Evolutionary conservation across 2,797 vertebrate species (phyloP).

Genomic region (Hoplostethus atlanticus): DNA sequence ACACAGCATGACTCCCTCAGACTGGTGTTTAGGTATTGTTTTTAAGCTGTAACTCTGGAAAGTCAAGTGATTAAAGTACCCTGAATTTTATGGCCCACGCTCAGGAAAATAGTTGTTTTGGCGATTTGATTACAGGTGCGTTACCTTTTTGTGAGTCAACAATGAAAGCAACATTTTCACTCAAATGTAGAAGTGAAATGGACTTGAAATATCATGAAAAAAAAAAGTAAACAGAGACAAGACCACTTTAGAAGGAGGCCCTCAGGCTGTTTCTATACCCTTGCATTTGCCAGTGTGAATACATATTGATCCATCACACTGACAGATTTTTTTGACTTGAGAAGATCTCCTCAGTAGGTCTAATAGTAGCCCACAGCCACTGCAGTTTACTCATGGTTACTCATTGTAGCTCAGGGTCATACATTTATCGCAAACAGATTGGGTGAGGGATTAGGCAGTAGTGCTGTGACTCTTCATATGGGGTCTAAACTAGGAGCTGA

Average conservation of each 20-base stretch:
- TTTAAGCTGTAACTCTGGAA: constrained; percentile 36
- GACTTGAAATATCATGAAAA: constrained; percentile 48
- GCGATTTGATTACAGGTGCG: constrained; percentile 9
- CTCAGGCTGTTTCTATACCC: constrained; percentile 35
- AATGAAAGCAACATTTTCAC: constrained; percentile 16
- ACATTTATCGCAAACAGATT: constrained; percentile 75
- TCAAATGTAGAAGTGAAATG: constrained; percentile 45
- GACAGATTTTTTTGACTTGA: constrained; percentile 56
- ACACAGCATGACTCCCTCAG: constrained; percentile 54
- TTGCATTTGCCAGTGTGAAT: constrained; percentile 39
- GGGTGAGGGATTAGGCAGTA: constrained; percentile 54
- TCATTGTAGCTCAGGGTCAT: constrained; percentile 69
- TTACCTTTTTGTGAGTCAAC: constrained; percentile 11
- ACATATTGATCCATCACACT: constrained; percentile 53
- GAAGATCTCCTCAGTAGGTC: constrained; percentile 61
- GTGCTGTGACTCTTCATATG: constrained; percentile 57
- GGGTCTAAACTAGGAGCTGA: constrained; percentile 56
- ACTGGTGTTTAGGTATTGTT: constrained; percentile 41
- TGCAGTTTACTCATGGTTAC: constrained; percentile 60
- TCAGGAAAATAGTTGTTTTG: constrained; percentile 21
- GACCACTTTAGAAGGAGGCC: constrained; percentile 35
- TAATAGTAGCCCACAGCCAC: constrained; percentile 44
- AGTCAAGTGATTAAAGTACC: constrained; percentile 21
- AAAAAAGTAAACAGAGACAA: constrained; percentile 18
- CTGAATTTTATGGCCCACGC: not conserved